Percentiles rank a stretch among this genome's conserved stretches.
Evolutionary conservation across 2,888 invertebrate species (phyloP).

Genomic region (Cacoxenus indagator): DNA sequence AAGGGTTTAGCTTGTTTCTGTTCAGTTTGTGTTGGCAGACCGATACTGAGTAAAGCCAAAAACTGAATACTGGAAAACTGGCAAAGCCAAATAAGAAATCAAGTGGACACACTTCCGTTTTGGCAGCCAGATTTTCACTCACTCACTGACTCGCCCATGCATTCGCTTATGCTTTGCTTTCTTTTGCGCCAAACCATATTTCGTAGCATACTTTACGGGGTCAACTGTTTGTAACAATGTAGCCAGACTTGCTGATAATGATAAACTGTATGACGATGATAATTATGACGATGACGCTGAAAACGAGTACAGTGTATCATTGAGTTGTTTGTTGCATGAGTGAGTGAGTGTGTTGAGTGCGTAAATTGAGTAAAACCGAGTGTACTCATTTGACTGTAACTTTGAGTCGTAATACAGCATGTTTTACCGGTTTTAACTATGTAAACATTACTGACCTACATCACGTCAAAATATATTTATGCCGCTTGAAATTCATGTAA

Average conservation of each 20-base stretch:
- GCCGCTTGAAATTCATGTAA: constrained; percentile 58
- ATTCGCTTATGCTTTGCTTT: neutral
- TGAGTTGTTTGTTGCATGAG: constrained; percentile 2
- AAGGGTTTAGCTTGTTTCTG: neutral
- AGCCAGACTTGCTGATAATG: neutral
- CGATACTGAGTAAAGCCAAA: neutral
- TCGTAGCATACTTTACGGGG: constrained; percentile 16
- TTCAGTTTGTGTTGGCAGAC: neutral
- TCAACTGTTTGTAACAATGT: constrained; percentile 10
- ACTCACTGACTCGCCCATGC: neutral
- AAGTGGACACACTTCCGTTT: constrained; percentile 23
- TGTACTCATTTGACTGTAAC: neutral
- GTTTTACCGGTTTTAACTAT: constrained; percentile 1
- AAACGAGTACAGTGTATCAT: neutral
- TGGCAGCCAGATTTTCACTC: neutral
- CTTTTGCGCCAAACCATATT: constrained; percentile 2
- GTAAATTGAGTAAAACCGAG: neutral
- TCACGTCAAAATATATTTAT: constrained; percentile 61
- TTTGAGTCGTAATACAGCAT: neutral
- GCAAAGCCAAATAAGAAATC: constrained; percentile 19
- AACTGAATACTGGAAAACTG: constrained; percentile 15
- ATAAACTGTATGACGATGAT: neutral
- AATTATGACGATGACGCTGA: neutral
- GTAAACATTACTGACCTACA: constrained; percentile 59
- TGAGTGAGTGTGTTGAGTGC: neutral